Evolutionary conservation across 2,888 invertebrate genomes (phyloP), one percentile per base, ranked within the genome.

Genomic region (Xestia xanthographa): DNA sequence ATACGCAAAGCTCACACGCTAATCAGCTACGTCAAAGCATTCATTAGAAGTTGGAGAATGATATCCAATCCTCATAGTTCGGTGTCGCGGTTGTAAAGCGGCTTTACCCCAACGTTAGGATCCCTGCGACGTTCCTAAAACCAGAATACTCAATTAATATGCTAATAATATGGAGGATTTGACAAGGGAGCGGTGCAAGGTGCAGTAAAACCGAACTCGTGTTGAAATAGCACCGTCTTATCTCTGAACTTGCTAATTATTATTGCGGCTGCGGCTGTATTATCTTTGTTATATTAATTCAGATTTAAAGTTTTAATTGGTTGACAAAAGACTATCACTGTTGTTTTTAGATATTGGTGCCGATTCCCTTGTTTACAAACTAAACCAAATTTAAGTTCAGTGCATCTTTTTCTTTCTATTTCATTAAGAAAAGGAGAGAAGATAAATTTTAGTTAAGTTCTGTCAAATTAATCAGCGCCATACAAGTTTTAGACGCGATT

Each of bases 81-180:
- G 84, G 82, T 84, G 84, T 88, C 87, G 86, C 86, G 83, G 86
- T 86, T 84, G 82, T 89, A 93, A 95, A 94, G 92, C 95, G 93
- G 95, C 93, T 95, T 94, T 91, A 82, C 88, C 81, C 72, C 77
- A 45, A 69, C 80, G 85, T 76, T 80, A 86, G 85, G 77, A 86
- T 84, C 87, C 87, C 88, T 75, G 77, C 78, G 67, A 77, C 89
- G 89, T 88, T 90, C 91, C 92, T 93, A 91, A 91, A 91, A 92
- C 92, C 92, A 86, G 91, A 92, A 93, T 93, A 93, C 94, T 94
- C 96, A 94, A 96, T 96, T 96, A 96, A 95, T 96, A 96, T 96
- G 96, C 92, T 94, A 96, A 96, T 96, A 89, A 94, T 92, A 92
- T 91, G 91, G 92, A 89, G 91, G 88, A 90, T 92, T 91, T 90